Conservation (phyloP, 2,113 vertebrate species). For the Crotalus helleri region DNA sequence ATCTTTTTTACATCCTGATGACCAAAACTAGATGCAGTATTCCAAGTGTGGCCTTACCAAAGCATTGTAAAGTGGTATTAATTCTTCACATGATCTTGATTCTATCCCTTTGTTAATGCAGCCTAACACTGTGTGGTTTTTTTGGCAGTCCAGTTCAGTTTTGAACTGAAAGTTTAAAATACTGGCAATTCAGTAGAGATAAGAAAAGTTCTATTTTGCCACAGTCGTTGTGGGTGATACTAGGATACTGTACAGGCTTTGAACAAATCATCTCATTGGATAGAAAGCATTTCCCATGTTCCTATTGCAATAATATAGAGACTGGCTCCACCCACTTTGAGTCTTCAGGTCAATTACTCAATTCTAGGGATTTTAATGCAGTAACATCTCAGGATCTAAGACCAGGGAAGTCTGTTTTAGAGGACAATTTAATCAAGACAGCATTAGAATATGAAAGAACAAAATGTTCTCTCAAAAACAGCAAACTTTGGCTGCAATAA, state of each 20-base stretch:
- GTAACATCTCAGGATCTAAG: neutral
- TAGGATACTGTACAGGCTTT: neutral
- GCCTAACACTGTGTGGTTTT: too few species aligned
- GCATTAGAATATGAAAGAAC: neutral
- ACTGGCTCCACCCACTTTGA: neutral
- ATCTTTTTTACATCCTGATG: too few species aligned
- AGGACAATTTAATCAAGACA: neutral
- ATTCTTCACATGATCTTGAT: too few species aligned
- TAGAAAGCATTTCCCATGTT: neutral
- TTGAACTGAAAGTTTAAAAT: neutral
- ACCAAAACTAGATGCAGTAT: too few species aligned
- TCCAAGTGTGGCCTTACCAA: too few species aligned
- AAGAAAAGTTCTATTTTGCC: neutral
- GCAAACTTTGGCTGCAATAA: neutral
- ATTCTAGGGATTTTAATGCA: neutral
- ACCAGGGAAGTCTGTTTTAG: neutral
- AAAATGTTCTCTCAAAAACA: neutral
- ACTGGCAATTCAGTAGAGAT: neutral
- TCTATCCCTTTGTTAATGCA: too few species aligned
- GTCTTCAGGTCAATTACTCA: neutral
- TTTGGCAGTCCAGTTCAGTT: too few species aligned
- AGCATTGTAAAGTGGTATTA: too few species aligned
- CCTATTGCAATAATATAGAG: neutral
- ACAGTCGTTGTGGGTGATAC: neutral
- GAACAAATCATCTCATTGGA: neutral